phyloP scores from a whole-genome alignment of 2,113 vertebrate genomes.

The Myocastor coypus region DNA sequence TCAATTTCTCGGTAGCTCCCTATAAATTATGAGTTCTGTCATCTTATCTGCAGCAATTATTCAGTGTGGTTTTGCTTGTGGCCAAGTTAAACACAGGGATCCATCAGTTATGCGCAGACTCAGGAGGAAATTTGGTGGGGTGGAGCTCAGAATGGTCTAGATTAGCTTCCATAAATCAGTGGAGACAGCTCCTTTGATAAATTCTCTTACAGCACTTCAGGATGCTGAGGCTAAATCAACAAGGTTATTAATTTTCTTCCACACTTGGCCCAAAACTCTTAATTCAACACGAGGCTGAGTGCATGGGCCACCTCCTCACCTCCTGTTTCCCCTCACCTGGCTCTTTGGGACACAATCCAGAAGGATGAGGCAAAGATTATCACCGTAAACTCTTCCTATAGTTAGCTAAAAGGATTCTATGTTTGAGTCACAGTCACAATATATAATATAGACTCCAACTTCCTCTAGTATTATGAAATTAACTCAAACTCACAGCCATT shows the following conservation, averaged over 20 bases:
- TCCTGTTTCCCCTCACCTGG: not conserved
- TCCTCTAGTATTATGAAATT: not conserved
- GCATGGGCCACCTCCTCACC: not conserved
- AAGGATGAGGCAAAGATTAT: not conserved
- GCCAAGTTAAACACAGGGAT: conserved; percentile 56
- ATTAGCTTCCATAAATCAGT: conserved; percentile 44
- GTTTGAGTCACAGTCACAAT: not conserved
- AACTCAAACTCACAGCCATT: not conserved
- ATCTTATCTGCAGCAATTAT: conserved; percentile 55
- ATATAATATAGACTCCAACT: not conserved
- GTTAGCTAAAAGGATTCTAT: not conserved
- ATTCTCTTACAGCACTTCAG: not conserved
- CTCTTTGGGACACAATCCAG: not conserved
- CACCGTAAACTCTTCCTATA: not conserved
- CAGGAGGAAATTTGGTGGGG: not conserved
- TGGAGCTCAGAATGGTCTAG: not conserved
- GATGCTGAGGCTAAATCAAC: not conserved
- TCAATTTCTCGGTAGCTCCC: conserved; percentile 58
- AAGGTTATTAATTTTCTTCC: not conserved
- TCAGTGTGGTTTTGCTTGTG: conserved; percentile 67
- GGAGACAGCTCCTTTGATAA: not conserved
- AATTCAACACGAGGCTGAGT: not conserved
- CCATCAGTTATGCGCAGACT: not conserved
- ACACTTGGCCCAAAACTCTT: not conserved
- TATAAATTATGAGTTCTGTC: conserved; percentile 51